Evolutionary conservation across 1,140 invertebrate genomes (phyloP).

Genomic region (Pachyrhynchus sulphureomaculatus): DNA sequence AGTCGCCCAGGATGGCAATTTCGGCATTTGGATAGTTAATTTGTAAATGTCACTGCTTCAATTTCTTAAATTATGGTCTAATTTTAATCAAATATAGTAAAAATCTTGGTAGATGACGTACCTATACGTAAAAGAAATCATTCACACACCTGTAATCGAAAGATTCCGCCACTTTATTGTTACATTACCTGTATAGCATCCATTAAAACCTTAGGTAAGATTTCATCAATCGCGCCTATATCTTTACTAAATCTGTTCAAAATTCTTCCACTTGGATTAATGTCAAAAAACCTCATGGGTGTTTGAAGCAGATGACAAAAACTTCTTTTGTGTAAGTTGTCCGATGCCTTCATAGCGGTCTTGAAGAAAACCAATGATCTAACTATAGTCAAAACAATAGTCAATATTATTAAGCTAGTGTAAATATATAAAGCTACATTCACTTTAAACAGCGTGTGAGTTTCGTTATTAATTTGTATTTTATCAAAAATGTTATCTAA

Average conservation of each 20-base stretch:
- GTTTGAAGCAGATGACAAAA: conserved; percentile 55
- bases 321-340: conserved; percentile 78
- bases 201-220: conserved; percentile 69
- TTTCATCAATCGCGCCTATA: conserved; percentile 79
- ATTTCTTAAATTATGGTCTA: too few relatives aligned
- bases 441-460: conserved; percentile 33
- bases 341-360: conserved; percentile 71
- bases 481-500: conserved; percentile 19
- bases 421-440: conserved; percentile 49
- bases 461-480: conserved; percentile 1
- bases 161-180: too few relatives aligned
- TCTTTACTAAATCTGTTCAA: conserved; percentile 81
- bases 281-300: conserved; percentile 78
- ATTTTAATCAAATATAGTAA: too few relatives aligned
- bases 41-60: too few relatives aligned
- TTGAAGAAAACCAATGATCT: conserved; percentile 71
- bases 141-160: too few relatives aligned
- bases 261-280: conserved; percentile 72
- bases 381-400: conserved; percentile 50
- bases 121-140: too few relatives aligned
- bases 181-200: conserved; percentile 59
- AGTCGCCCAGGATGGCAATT: too few relatives aligned
- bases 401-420: conserved; percentile 41
- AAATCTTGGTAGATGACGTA: too few relatives aligned
- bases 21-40: too few relatives aligned